Percentiles rank a stretch among this genome's conserved stretches.
phyloP scores from a whole-genome alignment of 2,113 vertebrate species.

The Ariopsis seemanni region DNA sequence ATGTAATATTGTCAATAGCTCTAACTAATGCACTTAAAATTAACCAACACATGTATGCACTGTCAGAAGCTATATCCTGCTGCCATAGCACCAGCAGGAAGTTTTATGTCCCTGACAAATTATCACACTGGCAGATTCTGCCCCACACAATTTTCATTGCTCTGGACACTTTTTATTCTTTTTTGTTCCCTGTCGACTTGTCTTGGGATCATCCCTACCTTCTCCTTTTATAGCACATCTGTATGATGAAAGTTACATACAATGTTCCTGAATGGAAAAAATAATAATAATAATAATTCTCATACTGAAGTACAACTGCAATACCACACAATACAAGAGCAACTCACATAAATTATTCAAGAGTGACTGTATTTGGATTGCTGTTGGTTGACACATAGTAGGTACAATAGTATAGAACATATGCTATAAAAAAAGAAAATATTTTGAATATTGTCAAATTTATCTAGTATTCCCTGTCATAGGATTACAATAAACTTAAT shows the following conservation, averaged over 20 bases:
- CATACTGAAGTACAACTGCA: not conserved
- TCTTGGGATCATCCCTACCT: not conserved
- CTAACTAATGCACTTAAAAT: not conserved
- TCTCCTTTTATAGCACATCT: not conserved
- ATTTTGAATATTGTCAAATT: not conserved
- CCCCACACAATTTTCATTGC: not conserved
- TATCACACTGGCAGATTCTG: not conserved
- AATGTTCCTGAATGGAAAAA: not conserved
- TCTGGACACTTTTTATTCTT: not conserved
- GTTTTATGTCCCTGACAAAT: not conserved
- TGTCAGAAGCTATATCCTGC: not conserved
- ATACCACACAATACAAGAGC: not conserved
- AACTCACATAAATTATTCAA: not conserved
- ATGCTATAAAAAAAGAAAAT: not conserved
- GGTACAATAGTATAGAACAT: not conserved
- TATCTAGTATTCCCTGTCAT: not conserved
- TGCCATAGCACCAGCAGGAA: not conserved
- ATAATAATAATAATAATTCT: not conserved
- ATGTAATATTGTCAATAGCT: not conserved
- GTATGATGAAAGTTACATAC: not conserved
- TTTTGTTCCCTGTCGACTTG: not conserved
- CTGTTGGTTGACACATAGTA: not conserved
- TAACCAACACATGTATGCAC: not conserved
- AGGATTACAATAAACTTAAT: not conserved
- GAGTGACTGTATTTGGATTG: not conserved